Conservation (phyloP, 2,888 invertebrate species). For the Aphrophora alni region DNA sequence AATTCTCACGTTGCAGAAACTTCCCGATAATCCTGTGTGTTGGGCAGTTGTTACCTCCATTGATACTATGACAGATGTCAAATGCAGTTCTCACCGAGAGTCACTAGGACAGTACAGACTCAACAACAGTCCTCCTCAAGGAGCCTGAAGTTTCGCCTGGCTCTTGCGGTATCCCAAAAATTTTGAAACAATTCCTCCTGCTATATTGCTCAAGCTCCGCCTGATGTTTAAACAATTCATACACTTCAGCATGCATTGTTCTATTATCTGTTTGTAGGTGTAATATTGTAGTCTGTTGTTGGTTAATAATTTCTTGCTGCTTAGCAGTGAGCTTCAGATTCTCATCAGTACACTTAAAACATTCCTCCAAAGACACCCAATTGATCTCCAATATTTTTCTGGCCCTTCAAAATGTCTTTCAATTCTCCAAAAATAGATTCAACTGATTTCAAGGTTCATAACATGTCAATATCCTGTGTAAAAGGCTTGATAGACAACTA, state of each 20-base stretch:
- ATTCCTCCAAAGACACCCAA: background rate
- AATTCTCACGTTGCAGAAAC: conserved; percentile 13
- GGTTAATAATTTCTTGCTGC: conserved; percentile 16
- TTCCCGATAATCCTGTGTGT: conserved; percentile 20
- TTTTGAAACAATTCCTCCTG: conserved; percentile 16
- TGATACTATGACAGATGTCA: conserved; percentile 16
- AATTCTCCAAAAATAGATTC: no score
- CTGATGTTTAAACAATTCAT: background rate
- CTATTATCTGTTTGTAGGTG: background rate
- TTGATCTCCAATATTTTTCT: conserved; percentile 3
- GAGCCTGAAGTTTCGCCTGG: background rate
- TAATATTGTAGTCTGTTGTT: conserved; percentile 2
- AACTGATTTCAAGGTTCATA: no score
- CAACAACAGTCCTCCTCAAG: conserved; percentile 1
- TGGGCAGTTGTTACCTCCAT: conserved; percentile 20
- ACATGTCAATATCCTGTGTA: no score
- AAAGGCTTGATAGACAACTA: no score
- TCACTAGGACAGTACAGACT: no score
- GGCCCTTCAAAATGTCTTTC: conserved; percentile 17
- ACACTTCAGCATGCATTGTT: background rate
- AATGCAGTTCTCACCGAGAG: no score
- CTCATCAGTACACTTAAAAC: conserved; percentile 7
- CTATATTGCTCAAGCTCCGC: conserved; percentile 17
- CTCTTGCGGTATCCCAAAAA: conserved; percentile 14
- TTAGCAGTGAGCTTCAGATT: background rate